phyloP scores from a whole-genome alignment of 1,140 invertebrate species.

The Trichonephila inaurata region DNA sequence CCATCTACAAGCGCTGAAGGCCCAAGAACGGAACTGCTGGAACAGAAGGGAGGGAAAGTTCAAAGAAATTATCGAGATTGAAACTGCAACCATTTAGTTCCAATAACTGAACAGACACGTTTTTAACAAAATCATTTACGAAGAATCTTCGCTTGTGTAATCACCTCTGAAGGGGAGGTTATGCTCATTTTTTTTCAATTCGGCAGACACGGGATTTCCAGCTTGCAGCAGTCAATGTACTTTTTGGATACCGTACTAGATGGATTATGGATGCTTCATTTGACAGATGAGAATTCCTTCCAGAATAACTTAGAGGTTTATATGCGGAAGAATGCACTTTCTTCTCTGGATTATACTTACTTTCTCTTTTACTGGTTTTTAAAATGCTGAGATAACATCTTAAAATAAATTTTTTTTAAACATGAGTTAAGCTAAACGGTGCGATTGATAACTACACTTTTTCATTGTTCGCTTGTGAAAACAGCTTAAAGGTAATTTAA shows the following conservation, averaged over 20 bases:
- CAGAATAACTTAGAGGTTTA: neutral
- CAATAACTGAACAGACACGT: neutral
- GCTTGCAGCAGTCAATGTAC: constrained; percentile 12
- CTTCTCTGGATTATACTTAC: neutral
- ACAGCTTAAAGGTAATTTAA: too few species aligned
- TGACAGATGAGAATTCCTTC: constrained; percentile 7
- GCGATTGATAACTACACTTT: too few species aligned
- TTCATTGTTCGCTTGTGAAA: too few species aligned
- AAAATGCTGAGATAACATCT: too few species aligned
- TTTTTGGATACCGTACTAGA: neutral
- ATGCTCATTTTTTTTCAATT: neutral
- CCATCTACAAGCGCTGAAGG: neutral
- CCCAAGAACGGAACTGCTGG: neutral
- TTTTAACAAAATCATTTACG: neutral
- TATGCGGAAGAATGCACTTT: constrained; percentile 47
- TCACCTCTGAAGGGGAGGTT: neutral
- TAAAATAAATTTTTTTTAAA: too few species aligned
- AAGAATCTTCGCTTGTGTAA: neutral
- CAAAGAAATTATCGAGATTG: neutral
- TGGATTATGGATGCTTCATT: constrained; percentile 62
- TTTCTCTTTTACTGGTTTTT: too few species aligned
- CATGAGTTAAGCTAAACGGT: too few species aligned
- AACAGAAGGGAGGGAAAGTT: neutral
- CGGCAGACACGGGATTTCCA: neutral
- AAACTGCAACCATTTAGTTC: neutral